Conservation (phyloP, 2,797 vertebrate genomes). For the Glyptemys insculpta region DNA sequence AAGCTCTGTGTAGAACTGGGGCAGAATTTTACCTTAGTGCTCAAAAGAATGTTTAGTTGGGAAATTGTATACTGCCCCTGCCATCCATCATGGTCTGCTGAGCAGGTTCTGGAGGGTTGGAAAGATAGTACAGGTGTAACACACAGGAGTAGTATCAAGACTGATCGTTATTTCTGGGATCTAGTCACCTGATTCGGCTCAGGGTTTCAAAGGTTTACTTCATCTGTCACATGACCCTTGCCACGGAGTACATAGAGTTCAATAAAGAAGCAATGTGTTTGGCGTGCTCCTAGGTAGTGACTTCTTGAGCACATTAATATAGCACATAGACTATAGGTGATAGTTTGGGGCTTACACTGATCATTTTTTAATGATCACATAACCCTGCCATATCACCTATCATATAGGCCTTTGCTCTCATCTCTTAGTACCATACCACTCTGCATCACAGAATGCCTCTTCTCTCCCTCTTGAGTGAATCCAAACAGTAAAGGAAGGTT, state of each 20-base stretch:
- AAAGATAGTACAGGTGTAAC: not conserved
- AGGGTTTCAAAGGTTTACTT: not conserved
- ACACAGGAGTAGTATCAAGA: not conserved
- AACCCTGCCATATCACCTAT: not conserved
- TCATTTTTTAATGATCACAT: accelerated
- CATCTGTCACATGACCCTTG: not conserved
- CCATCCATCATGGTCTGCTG: not conserved
- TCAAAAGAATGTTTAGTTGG: not conserved
- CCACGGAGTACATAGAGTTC: accelerated
- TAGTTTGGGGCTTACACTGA: not conserved
- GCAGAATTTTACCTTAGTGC: not conserved
- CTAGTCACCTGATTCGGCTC: not conserved
- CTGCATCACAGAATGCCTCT: not conserved
- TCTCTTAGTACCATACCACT: not conserved
- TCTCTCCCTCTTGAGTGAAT: not conserved
- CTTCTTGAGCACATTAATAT: not conserved
- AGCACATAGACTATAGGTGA: not conserved
- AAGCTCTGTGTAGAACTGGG: not conserved
- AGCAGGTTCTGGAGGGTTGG: not conserved
- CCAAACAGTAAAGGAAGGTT: not conserved
- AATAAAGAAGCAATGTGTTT: not conserved
- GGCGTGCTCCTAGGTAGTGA: not conserved
- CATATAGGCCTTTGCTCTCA: not conserved
- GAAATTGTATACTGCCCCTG: not conserved
- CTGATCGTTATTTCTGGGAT: not conserved